A percentile compares a stretch with the other conserved stretches of the same genome.
These are phyloP conservation scores for Pterocles orientalis DNA, from an alignment of 2,113 vertebrate genomes.

Conservation along the genomic window DNA sequence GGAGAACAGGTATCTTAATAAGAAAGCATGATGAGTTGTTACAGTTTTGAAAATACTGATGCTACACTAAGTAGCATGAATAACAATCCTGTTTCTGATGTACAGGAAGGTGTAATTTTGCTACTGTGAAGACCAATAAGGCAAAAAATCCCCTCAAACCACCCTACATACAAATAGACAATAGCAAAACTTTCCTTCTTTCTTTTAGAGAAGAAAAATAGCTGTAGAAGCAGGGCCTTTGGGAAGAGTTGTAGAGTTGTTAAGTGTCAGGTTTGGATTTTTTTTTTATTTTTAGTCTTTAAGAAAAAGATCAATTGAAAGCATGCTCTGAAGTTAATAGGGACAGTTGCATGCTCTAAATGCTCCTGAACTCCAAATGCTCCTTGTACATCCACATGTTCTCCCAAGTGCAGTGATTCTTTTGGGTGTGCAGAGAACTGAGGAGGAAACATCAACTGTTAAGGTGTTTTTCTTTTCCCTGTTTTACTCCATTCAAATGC, in stretches of 20 bases:
- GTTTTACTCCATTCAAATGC: neutral
- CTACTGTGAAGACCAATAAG: neutral
- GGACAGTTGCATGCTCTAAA: neutral
- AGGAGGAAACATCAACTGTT: neutral
- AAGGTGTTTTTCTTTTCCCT: neutral
- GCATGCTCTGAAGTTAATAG: neutral
- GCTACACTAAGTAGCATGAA: neutral
- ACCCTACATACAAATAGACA: neutral
- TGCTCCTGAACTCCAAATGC: neutral
- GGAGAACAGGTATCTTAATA: neutral
- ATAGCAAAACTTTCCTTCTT: neutral
- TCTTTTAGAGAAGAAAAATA: neutral
- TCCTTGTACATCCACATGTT: neutral
- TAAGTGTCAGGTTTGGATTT: neutral
- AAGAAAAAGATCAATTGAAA: neutral
- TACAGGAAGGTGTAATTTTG: neutral
- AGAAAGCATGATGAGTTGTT: neutral
- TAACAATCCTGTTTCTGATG: neutral
- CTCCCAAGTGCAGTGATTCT: neutral
- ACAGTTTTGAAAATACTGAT: neutral
- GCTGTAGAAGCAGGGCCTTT: neutral
- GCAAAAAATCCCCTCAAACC: neutral
- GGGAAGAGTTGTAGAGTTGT: neutral
- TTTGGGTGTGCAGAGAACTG: neutral
- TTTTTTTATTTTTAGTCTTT: neutral